Conservation (phyloP, 2,113 vertebrate species). For the Triplophysa siluroides region DNA sequence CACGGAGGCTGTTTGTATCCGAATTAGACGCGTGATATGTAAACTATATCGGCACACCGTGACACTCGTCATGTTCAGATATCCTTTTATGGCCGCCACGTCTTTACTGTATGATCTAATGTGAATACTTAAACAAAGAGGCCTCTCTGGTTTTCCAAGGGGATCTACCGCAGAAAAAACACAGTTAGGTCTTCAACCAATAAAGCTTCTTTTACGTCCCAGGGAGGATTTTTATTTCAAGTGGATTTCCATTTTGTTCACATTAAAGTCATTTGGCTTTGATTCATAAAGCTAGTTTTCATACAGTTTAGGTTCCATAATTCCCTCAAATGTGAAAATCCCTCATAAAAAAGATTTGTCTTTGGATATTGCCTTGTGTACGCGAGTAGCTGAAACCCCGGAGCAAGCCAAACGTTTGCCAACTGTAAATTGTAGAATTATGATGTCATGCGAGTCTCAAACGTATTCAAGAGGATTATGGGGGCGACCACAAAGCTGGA, state of each 20-base stretch:
- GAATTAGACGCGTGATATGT: slow-evolving; percentile 45
- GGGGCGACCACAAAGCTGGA: neutral
- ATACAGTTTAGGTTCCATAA: no score
- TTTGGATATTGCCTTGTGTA: neutral
- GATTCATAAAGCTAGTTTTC: no score
- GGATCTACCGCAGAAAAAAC: neutral
- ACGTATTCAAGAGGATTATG: slow-evolving; percentile 2
- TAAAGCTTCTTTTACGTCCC: no score
- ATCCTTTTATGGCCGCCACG: slow-evolving; percentile 50
- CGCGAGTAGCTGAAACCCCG: neutral
- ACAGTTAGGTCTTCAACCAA: no score
- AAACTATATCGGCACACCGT: slow-evolving; percentile 40
- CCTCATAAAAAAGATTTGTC: neutral
- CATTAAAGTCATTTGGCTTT: no score
- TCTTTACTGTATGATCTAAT: slow-evolving; percentile 38
- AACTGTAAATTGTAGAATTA: neutral
- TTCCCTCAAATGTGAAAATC: no score
- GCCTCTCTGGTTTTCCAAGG: slow-evolving; percentile 9
- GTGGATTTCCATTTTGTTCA: no score
- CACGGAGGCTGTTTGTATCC: slow-evolving; percentile 40
- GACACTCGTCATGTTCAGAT: slow-evolving; percentile 39
- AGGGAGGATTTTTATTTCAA: no score
- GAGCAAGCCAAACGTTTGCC: slow-evolving; percentile 11
- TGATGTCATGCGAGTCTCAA: slow-evolving; percentile 2
- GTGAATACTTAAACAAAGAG: slow-evolving; percentile 23